Evolutionary conservation across 1,140 invertebrate genomes (phyloP), one percentile per base, ranked within the genome.

Genomic region (Procambarus clarkii): DNA sequence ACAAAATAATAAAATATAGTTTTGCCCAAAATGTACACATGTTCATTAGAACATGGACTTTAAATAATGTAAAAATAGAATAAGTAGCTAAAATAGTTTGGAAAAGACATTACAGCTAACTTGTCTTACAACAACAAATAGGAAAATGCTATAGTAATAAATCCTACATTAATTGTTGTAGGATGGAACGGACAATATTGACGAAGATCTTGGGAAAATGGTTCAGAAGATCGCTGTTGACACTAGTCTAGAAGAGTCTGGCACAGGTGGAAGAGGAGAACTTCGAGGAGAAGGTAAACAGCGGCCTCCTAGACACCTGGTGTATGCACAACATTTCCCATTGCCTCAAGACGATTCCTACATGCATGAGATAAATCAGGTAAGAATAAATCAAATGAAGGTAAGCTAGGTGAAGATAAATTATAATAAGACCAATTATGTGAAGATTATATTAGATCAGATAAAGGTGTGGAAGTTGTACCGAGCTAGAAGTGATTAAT

Each of bases 271-370:
- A 11, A 50, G 92, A 79, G 88, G 93, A 15, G 89, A 89, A 24
- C 69, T 86, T 11, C 91, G 88, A 69, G 93, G 93, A 92, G 92
- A 92, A 46, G 93, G 93, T 11, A 94, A 94, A 77, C 97, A 94
- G 92, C 50, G 92, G 44, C 92, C 91, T 18, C 97, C 97, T 0
- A 95, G 98, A 5, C 98, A 99, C 95, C 96, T 98, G 74, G 95
- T 98, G 3, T 99, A 98, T 94, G 98, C 98, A 0, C 98, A 97
- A 82, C 98, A 99, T 95, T 98, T 99, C 95, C 98, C 98, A 11
- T 95, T 99, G 88, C 97, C 97, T 45, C 89, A 92, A 89, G 90
- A 93, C 78, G 92, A 93, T 76, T 91, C 93, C 84, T 92, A 91
- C 92, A 93, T 93, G 79, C 94, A 93, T 86, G 93, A 93, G 76